These are phyloP conservation scores for Silurus lanzhouensis DNA, from an alignment of 2,797 vertebrate genomes.

Conservation along the genomic window DNA sequence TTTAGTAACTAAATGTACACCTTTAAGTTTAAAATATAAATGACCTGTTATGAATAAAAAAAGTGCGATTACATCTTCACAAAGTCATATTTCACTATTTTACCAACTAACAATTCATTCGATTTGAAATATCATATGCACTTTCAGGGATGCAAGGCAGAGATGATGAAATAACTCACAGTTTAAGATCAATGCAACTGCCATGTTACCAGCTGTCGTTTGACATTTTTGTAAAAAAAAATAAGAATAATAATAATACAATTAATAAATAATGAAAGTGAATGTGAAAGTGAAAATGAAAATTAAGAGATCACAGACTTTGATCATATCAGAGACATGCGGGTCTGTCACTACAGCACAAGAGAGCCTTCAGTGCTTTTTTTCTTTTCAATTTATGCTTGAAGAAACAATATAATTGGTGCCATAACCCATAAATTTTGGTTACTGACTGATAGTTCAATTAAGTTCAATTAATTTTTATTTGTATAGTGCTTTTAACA, in stretches of 20 bases:
- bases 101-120: neutral
- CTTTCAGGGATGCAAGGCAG: neutral
- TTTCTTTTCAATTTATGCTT: neutral
- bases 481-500: too few relatives aligned
- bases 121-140: neutral
- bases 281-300: neutral
- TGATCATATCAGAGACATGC: neutral
- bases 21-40: too few relatives aligned
- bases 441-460: neutral
- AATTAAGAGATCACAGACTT: neutral
- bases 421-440: neutral
- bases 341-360: neutral
- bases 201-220: neutral
- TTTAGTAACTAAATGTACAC: neutral
- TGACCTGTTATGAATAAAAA: neutral
- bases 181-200: neutral
- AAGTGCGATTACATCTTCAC: neutral
- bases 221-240: neutral
- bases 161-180: neutral
- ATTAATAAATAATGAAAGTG: too few relatives aligned
- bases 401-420: neutral
- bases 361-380: neutral
- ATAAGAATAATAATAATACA: too few relatives aligned
- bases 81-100: neutral
- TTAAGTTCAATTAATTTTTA: too few relatives aligned